Base-by-base conservation (phyloP, 1,140 invertebrate genomes). In the Caenorhabditis latens region DNA sequence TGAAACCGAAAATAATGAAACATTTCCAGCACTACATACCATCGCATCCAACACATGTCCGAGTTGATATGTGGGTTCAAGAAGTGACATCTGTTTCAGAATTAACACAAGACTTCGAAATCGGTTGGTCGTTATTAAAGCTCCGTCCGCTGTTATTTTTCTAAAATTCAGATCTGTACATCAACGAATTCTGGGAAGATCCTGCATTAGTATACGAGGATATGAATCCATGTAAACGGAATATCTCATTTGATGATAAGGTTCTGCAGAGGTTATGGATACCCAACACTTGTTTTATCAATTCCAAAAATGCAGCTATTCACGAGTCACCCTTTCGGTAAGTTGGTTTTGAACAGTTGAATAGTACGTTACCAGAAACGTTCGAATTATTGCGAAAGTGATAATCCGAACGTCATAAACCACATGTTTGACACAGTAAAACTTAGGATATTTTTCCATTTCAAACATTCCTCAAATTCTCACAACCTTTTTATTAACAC, bases 31-130 rank as follows among this genome's bases (percentile, higher is more conserved):
- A 92, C 83, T 91, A 92, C 67, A 87, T 92, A 53, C 91, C 91
- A 13, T 46, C 91, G 53, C 91, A 92, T 89, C 92, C 92, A 16
- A 92, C 92, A 11, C 88, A 88, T 50, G 92, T 92, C 32, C 88
- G 91, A 19, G 91, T 92, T 4, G 91, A 91, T 55, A 93, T 92
- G 92, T 92, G 91, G 91, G 90, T 92, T n/a, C 91, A 92, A 50
- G 91, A 92, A 88, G 91, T 92, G 14, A 92, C 91, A 9, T 89
- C 91, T 16, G 91, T 91, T 24, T 92, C 91, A 55, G 91, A 92
- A 86, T 71, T 92, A 19, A 92, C 91, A 13, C 91, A 92, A 61
- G 91, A 92, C 79, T 92, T 92, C 88, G 91, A 92, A 88, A 92
- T 92, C 42, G 91, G 91, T 92, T 50, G 57, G 83, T 14, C 14